phyloP scores from a whole-genome alignment of 2,888 invertebrate species.

The Cetonia aurata region DNA sequence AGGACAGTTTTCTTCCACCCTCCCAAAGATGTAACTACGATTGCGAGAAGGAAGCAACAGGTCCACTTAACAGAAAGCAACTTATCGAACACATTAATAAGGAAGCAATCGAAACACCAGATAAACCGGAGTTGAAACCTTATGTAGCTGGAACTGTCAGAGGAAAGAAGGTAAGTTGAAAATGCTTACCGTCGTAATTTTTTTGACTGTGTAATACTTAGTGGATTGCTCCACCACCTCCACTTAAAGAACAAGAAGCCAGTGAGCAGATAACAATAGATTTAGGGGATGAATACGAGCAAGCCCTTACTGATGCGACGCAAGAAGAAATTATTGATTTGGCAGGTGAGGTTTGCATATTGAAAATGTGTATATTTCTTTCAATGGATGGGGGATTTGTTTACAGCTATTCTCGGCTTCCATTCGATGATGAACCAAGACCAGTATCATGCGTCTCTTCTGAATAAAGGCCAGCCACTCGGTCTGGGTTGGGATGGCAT shows the following conservation, averaged over 20 bases:
- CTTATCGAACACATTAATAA: slow-evolving; percentile 97
- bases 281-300: slow-evolving; percentile 94
- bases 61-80: slow-evolving; percentile 94
- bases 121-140: slow-evolving; percentile 95
- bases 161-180: slow-evolving; percentile 83
- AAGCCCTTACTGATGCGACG: slow-evolving; percentile 87
- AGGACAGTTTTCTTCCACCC: slow-evolving; percentile 98
- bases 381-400: neutral
- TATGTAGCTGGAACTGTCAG: slow-evolving; percentile 90
- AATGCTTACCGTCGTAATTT: neutral
- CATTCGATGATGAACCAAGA: slow-evolving; percentile 99
- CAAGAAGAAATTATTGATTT: slow-evolving; percentile 99
- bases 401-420: slow-evolving; percentile 94
- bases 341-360: slow-evolving; percentile 74
- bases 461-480: slow-evolving; percentile 92
- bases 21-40: slow-evolving; percentile 96
- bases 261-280: slow-evolving; percentile 95
- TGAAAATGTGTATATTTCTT: neutral
- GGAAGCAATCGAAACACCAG: slow-evolving; percentile 97
- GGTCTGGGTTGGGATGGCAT: slow-evolving; percentile 95
- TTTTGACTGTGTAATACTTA: slow-evolving; percentile 59
- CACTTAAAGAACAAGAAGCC: slow-evolving; percentile 80
- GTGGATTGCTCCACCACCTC: slow-evolving; percentile 86
- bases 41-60: slow-evolving; percentile 95
- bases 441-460: slow-evolving; percentile 96